These are phyloP conservation scores for Agrotis segetum DNA, from an alignment of 2,888 invertebrate genomes.

Conservation along the genomic window DNA sequence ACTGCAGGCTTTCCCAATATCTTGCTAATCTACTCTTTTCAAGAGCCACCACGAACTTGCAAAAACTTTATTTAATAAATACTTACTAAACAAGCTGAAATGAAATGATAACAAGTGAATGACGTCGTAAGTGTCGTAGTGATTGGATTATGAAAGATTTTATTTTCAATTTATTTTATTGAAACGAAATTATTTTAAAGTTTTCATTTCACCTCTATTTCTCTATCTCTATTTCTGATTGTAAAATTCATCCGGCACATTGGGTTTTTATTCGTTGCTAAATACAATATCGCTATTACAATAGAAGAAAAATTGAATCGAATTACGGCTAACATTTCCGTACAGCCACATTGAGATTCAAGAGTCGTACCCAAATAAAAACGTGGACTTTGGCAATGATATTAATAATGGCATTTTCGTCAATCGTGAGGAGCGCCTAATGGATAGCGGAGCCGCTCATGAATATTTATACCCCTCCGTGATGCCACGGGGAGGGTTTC, in stretches of 20 bases:
- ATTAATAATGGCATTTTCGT: constrained; percentile 64
- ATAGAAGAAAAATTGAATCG: not conserved
- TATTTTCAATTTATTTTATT: not conserved
- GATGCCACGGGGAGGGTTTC: constrained; percentile 32
- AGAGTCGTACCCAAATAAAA: constrained; percentile 53
- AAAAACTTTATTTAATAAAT: too few species aligned
- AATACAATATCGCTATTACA: not conserved
- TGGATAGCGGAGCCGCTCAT: constrained; percentile 60
- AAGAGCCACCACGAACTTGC: too few species aligned
- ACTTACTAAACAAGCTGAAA: too few species aligned
- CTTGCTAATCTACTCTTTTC: too few species aligned
- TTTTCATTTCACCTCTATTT: too few species aligned
- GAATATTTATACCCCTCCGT: constrained; percentile 60
- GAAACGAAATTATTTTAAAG: too few species aligned
- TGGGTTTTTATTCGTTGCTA: not conserved
- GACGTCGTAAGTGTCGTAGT: too few species aligned
- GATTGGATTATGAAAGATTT: not conserved
- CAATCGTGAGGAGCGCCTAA: constrained; percentile 59
- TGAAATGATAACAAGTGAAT: too few species aligned
- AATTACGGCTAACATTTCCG: constrained; percentile 1
- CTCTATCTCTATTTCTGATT: too few species aligned
- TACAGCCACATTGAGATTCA: constrained; percentile 46
- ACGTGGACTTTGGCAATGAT: constrained; percentile 51
- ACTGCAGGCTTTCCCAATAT: too few species aligned
- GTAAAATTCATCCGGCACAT: too few species aligned